A percentile compares a stretch with the other conserved stretches of the same genome.
phyloP scores from a whole-genome alignment of 1,140 invertebrate genomes.

The Diachasma alloeum region DNA sequence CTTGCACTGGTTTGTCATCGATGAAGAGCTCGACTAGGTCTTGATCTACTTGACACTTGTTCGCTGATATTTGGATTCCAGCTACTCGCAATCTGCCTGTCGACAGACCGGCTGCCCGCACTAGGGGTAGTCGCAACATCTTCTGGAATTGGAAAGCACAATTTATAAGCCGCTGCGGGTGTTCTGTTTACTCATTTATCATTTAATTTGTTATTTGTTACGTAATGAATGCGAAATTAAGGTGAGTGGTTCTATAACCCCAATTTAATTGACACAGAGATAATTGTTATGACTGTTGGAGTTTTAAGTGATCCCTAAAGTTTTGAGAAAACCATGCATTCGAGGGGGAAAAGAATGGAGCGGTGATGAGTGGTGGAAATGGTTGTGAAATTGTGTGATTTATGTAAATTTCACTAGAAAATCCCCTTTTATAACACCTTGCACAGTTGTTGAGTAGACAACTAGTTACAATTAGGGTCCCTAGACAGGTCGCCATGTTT shows the following conservation, averaged over 20 bases:
- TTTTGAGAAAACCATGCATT: no score
- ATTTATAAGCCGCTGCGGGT: neutral
- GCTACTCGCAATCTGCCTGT: slow-evolving; percentile 41
- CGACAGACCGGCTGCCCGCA: slow-evolving; percentile 56
- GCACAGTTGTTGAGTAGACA: no score
- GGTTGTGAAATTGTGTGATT: no score
- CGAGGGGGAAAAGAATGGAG: no score
- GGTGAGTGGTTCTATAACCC: neutral
- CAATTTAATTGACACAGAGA: neutral
- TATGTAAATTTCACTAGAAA: no score
- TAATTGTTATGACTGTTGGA: neutral
- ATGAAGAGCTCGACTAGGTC: slow-evolving; percentile 97
- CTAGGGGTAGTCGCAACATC: slow-evolving; percentile 70
- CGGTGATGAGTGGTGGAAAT: no score
- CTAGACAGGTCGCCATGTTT: neutral
- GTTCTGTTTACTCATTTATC: neutral
- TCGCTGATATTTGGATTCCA: slow-evolving; percentile 47
- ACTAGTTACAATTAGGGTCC: neutral
- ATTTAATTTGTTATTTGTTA: neutral
- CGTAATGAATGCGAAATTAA: neutral
- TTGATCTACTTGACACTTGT: slow-evolving; percentile 61
- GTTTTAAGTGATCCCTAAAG: no score
- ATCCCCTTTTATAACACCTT: no score
- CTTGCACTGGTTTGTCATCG: slow-evolving; percentile 89
- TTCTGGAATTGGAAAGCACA: slow-evolving; percentile 47